Base-by-base conservation (phyloP, 2,888 invertebrate genomes). In the Drosophila nigricruria region DNA sequence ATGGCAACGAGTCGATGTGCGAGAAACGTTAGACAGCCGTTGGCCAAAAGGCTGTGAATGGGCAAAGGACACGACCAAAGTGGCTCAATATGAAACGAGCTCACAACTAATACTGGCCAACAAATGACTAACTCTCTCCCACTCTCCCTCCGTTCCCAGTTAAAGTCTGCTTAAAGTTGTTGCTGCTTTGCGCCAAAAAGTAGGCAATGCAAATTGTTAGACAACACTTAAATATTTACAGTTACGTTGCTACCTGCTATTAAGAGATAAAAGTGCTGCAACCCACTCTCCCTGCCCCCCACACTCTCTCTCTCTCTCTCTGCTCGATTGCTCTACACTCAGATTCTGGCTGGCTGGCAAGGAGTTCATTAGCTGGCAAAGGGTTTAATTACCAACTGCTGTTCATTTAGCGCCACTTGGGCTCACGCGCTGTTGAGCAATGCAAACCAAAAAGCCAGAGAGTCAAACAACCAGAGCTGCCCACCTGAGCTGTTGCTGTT, bases 341-440 rank as follows among this genome's bases (percentile, higher is more conserved):
- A 32, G 20, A 32, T 57, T 34, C 23, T 38, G 36, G 58, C 58
- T 47, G 45, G 45, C 53, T 30, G 60, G 52, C 52, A 72, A 81
- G 82, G 87, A 91, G 91, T 91, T 91, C 91, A 91, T 91, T 91
- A 91, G 89, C 88, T 86, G 81, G 91, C 90, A 90, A 91, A 90
- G 90, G 91, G 90, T 88, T 77, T 91, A 92, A 92, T 92, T 92
- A 92, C 92, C 92, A 92, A 90, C 92, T 91, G 56, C 92, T 91
- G 92, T 92, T 92, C 92, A 92, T 92, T 92, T 92, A 92, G 92
- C 92, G 89, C 89, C 92, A 92, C 92, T 92, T 91, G 92, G 79
- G 77, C 91, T 91, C 91, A 91, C 91, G 92, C 92, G 79, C 91
- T 91, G 92, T 91, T 92, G 91, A 92, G 92, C 92, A 92, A 91